A percentile compares a stretch with the other conserved stretches of the same genome.
Conservation (phyloP, 2,888 invertebrate species). For the Mesoligia furuncula region DNA sequence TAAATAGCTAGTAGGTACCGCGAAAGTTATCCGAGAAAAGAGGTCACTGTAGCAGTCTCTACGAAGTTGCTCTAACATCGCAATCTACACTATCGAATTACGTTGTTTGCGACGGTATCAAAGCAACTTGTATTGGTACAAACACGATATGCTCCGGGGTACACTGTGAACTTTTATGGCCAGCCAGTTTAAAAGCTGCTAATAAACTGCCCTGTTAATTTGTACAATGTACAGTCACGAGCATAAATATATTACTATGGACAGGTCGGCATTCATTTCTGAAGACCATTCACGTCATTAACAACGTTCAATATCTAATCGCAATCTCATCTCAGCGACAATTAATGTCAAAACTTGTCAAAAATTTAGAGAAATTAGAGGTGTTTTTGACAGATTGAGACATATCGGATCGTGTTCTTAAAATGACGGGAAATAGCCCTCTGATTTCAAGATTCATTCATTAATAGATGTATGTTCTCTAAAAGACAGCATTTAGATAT, state of each 20-base stretch:
- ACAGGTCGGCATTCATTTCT: not conserved
- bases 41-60: constrained; percentile 30
- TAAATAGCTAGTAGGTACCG: constrained; percentile 20
- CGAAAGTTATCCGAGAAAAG: constrained; percentile 30
- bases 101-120: constrained; percentile 55
- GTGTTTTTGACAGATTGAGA: not conserved
- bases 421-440: not conserved
- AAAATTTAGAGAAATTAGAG: not conserved
- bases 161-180: constrained; percentile 31
- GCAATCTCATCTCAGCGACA: not conserved
- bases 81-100: constrained; percentile 49
- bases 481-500: not conserved
- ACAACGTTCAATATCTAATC: not conserved
- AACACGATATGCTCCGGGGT: constrained; percentile 40
- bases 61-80: constrained; percentile 36
- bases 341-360: not conserved
- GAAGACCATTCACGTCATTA: not conserved
- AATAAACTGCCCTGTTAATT: constrained; percentile 7
- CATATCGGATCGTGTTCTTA: not conserved
- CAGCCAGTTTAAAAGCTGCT: constrained; percentile 29
- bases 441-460: not conserved
- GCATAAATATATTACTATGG: not conserved
- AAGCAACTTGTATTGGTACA: constrained; percentile 43
- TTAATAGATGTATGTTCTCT: not conserved
- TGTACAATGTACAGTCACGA: not conserved